Conservation (phyloP, 2,113 vertebrate species). For the Paratilapia polleni region DNA sequence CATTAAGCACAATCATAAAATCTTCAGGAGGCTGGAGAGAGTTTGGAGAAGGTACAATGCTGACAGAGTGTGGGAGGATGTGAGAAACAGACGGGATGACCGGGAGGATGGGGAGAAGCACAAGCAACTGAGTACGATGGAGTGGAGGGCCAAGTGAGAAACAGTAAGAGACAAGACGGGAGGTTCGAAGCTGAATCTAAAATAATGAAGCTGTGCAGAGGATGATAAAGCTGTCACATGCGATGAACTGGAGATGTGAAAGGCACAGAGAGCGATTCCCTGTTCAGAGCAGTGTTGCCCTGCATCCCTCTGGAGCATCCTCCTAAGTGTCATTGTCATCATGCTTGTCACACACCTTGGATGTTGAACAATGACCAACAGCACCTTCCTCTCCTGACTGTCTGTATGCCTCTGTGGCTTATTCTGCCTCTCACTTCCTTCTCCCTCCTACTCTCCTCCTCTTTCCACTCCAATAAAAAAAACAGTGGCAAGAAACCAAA, state of each 20-base stretch:
- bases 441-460: conserved; percentile 23
- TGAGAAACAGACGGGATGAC: conserved; percentile 42
- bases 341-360: conserved; percentile 41
- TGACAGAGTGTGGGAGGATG: conserved; percentile 58
- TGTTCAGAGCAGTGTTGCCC: not conserved
- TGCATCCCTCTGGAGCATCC: not conserved
- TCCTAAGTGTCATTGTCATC: conserved; percentile 27
- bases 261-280: not conserved
- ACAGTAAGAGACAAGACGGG: conserved; percentile 38
- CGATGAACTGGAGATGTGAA: conserved; percentile 8
- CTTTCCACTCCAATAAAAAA: conserved; percentile 30
- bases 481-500: conserved; percentile 37
- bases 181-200: conserved; percentile 45
- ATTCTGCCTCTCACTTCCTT: conserved; percentile 1
- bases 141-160: conserved; percentile 42
- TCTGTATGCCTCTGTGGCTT: conserved; percentile 9
- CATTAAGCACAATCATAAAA: conserved; percentile 76
- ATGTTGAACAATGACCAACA: conserved; percentile 26
- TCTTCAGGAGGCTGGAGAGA: conserved; percentile 65
- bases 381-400: conserved; percentile 4
- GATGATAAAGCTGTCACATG: conserved; percentile 25
- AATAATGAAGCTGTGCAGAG: conserved; percentile 31
- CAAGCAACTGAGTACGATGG: not conserved
- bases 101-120: conserved; percentile 9
- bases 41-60: conserved; percentile 51